A percentile compares a stretch with the other conserved stretches of the same genome.
Conservation (phyloP, 2,888 invertebrate genomes). For the Protodeltote pygarga region DNA sequence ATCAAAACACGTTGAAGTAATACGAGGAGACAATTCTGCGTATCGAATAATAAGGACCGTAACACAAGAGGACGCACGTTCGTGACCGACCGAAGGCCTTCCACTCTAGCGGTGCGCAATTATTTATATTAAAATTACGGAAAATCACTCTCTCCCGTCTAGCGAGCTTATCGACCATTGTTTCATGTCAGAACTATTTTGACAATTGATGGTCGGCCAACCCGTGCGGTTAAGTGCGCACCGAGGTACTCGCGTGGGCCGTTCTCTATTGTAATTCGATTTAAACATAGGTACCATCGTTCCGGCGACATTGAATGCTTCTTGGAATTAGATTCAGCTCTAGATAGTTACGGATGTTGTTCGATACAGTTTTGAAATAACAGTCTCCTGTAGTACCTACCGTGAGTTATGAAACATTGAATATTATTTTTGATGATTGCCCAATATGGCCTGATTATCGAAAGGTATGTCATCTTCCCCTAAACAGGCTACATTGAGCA, state of each 20-base stretch:
- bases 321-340: slow-evolving; percentile 71
- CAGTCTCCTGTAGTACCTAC: slow-evolving; percentile 58
- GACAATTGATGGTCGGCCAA: slow-evolving; percentile 64
- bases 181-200: slow-evolving; percentile 67
- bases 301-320: slow-evolving; percentile 77
- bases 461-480: slow-evolving; percentile 48
- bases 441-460: slow-evolving; percentile 43
- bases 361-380: slow-evolving; percentile 73
- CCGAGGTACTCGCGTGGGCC: slow-evolving; percentile 67
- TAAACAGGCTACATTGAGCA: too few relatives aligned
- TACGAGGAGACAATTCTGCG: slow-evolving; percentile 50
- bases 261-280: slow-evolving; percentile 74
- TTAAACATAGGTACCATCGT: slow-evolving; percentile 68
- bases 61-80: slow-evolving; percentile 61
- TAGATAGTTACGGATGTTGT: slow-evolving; percentile 64
- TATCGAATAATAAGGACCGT: slow-evolving; percentile 58
- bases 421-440: slow-evolving; percentile 51
- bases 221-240: slow-evolving; percentile 56
- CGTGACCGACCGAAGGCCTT: slow-evolving; percentile 73
- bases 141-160: slow-evolving; percentile 71
- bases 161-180: slow-evolving; percentile 65
- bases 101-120: slow-evolving; percentile 68
- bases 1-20: slow-evolving; percentile 44
- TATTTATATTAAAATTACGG: slow-evolving; percentile 75
- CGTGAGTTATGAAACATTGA: slow-evolving; percentile 58